Conservation (phyloP, 2,797 vertebrate genomes). For the Loris lydekkerianus region DNA sequence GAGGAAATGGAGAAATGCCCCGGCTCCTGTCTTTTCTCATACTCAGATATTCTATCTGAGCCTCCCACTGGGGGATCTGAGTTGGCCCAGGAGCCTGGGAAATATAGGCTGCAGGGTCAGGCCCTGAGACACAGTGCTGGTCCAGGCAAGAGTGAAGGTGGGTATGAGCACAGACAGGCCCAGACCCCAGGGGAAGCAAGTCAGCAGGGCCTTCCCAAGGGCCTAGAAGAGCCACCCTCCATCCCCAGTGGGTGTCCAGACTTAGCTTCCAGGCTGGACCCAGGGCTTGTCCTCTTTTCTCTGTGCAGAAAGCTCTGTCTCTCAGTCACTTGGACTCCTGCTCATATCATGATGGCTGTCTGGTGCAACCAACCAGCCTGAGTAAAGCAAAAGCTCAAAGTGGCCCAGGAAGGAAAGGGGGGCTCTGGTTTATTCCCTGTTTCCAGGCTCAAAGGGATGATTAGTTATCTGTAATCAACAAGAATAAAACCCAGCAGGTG, state of each 20-base stretch:
- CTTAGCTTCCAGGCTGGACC: background rate
- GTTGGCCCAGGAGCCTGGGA: background rate
- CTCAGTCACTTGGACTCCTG: background rate
- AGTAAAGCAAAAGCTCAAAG: background rate
- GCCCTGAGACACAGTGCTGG: background rate
- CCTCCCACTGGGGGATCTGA: background rate
- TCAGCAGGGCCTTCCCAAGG: background rate
- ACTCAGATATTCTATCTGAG: background rate
- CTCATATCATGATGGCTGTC: rapidly evolving
- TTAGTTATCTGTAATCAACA: background rate
- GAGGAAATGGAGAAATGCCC: background rate
- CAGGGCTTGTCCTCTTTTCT: background rate
- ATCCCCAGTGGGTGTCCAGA: background rate
- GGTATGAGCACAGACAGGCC: too few species aligned
- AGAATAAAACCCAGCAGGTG: conserved; percentile 45
- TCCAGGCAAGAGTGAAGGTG: background rate
- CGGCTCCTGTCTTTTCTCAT: background rate
- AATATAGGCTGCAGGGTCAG: background rate
- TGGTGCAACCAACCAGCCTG: background rate
- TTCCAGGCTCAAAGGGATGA: background rate
- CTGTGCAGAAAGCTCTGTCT: background rate
- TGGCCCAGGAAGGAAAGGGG: background rate
- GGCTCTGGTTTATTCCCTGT: background rate
- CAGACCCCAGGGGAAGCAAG: background rate
- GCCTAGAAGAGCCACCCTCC: background rate